Evolutionary conservation across 2,797 vertebrate species (phyloP).

Genomic region (Siniperca obscura): DNA sequence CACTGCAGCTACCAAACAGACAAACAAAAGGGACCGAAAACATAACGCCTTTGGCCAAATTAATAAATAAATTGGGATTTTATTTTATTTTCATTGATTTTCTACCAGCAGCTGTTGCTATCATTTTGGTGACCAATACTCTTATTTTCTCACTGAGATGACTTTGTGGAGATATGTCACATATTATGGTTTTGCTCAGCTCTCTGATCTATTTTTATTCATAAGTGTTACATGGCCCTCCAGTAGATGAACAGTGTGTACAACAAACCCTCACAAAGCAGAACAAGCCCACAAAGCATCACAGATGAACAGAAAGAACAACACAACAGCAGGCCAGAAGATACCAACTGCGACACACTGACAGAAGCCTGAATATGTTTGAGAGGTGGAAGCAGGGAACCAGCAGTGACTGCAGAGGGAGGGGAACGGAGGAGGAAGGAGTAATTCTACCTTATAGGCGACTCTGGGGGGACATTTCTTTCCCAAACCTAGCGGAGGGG

Average conservation of each 20-base stretch:
- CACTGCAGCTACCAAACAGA: neutral
- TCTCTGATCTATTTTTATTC: conserved; percentile 4
- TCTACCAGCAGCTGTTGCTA: neutral
- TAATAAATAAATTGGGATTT: neutral
- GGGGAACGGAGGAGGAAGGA: conserved; percentile 29
- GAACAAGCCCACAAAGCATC: conserved; percentile 34
- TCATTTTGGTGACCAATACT: neutral
- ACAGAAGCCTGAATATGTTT: conserved; percentile 66
- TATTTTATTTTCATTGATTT: neutral
- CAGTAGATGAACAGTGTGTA: neutral
- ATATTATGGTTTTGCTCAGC: neutral
- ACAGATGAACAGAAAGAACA: conserved; percentile 53
- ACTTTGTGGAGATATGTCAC: neutral
- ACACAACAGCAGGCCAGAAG: conserved; percentile 57
- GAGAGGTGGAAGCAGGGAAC: conserved; percentile 56
- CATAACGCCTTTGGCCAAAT: too few relatives aligned
- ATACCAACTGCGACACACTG: conserved; percentile 53
- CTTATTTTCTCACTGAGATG: neutral
- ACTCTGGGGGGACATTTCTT: conserved; percentile 99
- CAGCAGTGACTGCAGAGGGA: conserved; percentile 42
- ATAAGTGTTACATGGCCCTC: neutral
- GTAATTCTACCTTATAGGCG: conserved; percentile 97
- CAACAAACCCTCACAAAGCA: conserved; percentile 27
- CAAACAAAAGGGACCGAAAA: neutral
- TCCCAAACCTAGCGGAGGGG: conserved; percentile 98